Evolutionary conservation across 2,888 invertebrate genomes (phyloP).

Genomic region (Hybos culiciformis): DNA sequence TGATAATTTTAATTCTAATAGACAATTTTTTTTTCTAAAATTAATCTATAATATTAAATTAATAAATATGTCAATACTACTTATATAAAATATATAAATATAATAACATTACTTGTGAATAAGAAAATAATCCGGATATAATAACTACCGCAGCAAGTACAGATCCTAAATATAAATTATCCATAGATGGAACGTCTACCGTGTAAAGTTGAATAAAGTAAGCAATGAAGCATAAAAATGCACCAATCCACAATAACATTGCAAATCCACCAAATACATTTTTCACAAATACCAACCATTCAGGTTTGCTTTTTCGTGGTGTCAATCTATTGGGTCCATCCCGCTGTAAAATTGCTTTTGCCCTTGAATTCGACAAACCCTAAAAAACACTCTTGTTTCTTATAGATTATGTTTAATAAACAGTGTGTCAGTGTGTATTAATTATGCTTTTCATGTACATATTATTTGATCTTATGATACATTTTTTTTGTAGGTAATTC

Average conservation of each 20-base stretch:
- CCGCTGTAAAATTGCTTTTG: slow-evolving; percentile 86
- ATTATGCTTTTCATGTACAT: too few species aligned
- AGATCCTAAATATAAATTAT: slow-evolving; percentile 93
- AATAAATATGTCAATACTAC: background rate
- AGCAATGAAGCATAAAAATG: slow-evolving; percentile 93
- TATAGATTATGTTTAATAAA: too few species aligned
- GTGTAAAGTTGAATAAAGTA: slow-evolving; percentile 89
- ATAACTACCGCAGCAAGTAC: slow-evolving; percentile 93
- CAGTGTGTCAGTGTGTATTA: too few species aligned
- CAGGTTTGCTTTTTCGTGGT: slow-evolving; percentile 93
- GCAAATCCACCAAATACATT: slow-evolving; percentile 97
- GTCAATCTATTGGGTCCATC: slow-evolving; percentile 94
- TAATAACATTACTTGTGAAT: slow-evolving; percentile 74
- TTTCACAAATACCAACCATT: slow-evolving; percentile 99
- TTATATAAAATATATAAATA: background rate
- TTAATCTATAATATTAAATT: too few species aligned
- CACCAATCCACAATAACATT: slow-evolving; percentile 91
- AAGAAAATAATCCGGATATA: slow-evolving; percentile 97
- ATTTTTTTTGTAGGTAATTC: too few species aligned
- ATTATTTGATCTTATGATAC: too few species aligned
- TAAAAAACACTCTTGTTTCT: slow-evolving; percentile 31
- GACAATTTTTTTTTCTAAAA: too few species aligned
- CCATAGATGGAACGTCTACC: slow-evolving; percentile 89
- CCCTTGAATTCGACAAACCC: slow-evolving; percentile 95
- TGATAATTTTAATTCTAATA: too few species aligned